Percentiles rank a stretch among this genome's conserved stretches.
Evolutionary conservation across 53 echinoderm and acorn worm species (phyloP).

Genomic region (Stichopus horrens): DNA sequence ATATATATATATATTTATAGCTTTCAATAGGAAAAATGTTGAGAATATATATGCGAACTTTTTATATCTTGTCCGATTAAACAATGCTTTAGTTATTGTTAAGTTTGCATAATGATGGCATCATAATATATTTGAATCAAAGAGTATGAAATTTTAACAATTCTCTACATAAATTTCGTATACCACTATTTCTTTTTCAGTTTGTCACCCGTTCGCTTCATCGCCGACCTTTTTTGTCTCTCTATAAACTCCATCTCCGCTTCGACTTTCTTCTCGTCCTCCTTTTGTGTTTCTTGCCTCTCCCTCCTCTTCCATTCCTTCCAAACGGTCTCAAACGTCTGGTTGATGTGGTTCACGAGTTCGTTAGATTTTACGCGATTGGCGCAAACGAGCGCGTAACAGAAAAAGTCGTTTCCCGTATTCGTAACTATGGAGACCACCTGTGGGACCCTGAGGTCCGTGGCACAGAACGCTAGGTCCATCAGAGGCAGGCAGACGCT

Average conservation of each 20-base stretch:
- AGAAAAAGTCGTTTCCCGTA: conserved; percentile 31
- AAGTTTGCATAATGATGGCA: no score
- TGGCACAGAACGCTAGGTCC: conserved; percentile 39
- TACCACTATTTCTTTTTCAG: conserved; percentile 7
- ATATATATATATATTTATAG: no score
- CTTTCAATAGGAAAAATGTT: no score
- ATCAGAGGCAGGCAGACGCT: conserved; percentile 30
- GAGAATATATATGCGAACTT: no score
- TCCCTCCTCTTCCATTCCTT: conserved; percentile 52
- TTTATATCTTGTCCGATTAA: no score
- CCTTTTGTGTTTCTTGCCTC: conserved; percentile 13
- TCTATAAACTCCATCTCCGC: conserved; percentile 33
- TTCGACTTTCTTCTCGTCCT: conserved; percentile 39
- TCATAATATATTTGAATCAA: no score
- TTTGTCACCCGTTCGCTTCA: conserved; percentile 23
- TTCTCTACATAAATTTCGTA: no score
- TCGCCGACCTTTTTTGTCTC: not conserved
- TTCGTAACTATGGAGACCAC: conserved; percentile 41
- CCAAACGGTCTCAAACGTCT: conserved; percentile 44
- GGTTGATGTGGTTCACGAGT: conserved; percentile 35
- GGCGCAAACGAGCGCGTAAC: conserved; percentile 34
- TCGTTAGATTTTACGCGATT: conserved; percentile 40
- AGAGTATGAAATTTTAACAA: no score
- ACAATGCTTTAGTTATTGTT: no score
- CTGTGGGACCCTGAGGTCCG: conserved; percentile 40